Evolutionary conservation across 2,888 invertebrate species (phyloP), one percentile per base, ranked within the genome.

Genomic region (Cremastobaeus sp.): DNA sequence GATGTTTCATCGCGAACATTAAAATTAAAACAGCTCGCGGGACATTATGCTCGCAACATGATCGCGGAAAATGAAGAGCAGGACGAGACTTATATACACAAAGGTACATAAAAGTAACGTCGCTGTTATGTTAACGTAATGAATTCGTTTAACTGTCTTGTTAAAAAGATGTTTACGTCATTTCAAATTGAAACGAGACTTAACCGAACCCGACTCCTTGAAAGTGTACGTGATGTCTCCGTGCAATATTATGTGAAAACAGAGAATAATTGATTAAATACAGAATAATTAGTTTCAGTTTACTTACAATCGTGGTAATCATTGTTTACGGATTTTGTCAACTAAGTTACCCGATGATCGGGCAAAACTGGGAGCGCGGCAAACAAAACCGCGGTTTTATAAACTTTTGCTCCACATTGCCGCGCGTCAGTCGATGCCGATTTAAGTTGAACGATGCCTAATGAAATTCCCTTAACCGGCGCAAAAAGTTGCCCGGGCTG

Each of bases 391-490:
- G 55, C 25, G 79, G 80, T 86, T 87, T 87, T 87, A 87, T 87
- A 86, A 87, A 86, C 86, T 86, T 83, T 80, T 79, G 79, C 78
- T 78, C 76, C 78, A 77, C 74, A 77, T 78, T 64, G 75, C 39
- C 77, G 76, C 76, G 76, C 77, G 78, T 64, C 79, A 78, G 76
- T 66, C 48, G 32, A 57, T 71, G 32, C 66, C 50, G 57, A 52
- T 47, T 70, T 25, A 35, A 66, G 62, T 69, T 71, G 60, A 77
- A 71, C 70, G 76, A 73, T 76, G 72, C 72, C 76, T 66, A 75
- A 81, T 80, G 82, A 77, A 84, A 85, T 86, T 86, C 86, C 87
- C 85, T 85, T 86, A 85, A 85, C 77, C 74, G 86, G 86, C 60
- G 80, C 79, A 86, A 85, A 85, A 86, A 86, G 83, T 78, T 55